Conservation (phyloP, 1,140 invertebrate species). For the Chymomyza costata region DNA sequence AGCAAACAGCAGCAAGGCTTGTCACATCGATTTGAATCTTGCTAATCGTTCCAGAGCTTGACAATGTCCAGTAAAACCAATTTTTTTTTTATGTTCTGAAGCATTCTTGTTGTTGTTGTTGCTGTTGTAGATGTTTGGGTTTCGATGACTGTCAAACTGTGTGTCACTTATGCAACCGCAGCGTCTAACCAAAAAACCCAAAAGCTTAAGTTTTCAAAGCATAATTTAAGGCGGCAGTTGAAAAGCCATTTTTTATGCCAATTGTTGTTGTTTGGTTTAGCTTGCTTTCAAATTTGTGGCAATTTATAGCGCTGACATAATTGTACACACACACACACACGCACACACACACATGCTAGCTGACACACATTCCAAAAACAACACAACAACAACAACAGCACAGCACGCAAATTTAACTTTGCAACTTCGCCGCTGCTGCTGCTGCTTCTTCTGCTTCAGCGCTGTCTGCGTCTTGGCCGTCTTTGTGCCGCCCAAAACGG, state of each 20-base stretch:
- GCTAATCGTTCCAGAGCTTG: too few relatives aligned
- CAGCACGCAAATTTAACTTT: conserved; percentile 33
- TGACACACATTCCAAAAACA: conserved; percentile 45
- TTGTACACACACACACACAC: conserved; percentile 19
- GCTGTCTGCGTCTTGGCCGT: too few relatives aligned
- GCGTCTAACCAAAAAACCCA: conserved; percentile 14
- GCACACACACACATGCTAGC: background rate
- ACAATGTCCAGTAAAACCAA: too few relatives aligned
- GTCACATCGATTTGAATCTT: too few relatives aligned
- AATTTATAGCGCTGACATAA: conserved; percentile 46
- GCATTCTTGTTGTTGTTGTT: too few relatives aligned
- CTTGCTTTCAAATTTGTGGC: conserved; percentile 4
- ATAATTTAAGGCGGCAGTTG: conserved; percentile 40
- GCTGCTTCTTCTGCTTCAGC: too few relatives aligned
- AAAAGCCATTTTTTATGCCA: conserved; percentile 30
- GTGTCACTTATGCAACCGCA: conserved; percentile 66
- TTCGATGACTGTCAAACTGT: conserved; percentile 57
- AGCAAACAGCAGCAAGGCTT: conserved; percentile 4
- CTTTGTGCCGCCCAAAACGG: background rate
- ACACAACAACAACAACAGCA: conserved; percentile 6
- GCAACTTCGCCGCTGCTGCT: too few relatives aligned
- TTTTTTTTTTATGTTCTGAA: too few relatives aligned
- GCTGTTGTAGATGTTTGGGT: too few relatives aligned
- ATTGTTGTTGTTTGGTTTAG: conserved; percentile 26
- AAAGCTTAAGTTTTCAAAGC: conserved; percentile 11